These are phyloP conservation scores for Brachionus rubens DNA, from an alignment of 1,140 invertebrate genomes.

Conservation along the genomic window DNA sequence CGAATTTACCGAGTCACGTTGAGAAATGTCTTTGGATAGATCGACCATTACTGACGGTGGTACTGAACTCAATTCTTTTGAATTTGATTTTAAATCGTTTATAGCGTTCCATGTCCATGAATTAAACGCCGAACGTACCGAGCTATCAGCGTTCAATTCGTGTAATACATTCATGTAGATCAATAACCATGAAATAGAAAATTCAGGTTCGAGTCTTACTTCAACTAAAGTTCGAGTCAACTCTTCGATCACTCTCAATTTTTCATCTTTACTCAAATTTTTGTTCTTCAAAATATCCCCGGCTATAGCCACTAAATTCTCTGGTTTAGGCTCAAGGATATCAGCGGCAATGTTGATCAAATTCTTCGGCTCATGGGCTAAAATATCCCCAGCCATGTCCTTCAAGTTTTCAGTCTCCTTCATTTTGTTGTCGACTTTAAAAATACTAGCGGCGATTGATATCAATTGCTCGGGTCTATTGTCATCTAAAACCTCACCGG, in stretches of 20 bases:
- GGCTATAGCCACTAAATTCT: neutral
- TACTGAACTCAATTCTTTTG: slow-evolving; percentile 3
- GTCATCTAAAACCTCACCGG: neutral
- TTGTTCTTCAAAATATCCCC: neutral
- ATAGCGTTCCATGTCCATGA: slow-evolving; percentile 31
- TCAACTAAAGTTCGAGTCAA: slow-evolving; percentile 12
- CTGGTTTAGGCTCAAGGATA: neutral
- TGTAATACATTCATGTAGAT: slow-evolving; percentile 37
- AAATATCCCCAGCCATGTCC: neutral
- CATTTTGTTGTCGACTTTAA: neutral
- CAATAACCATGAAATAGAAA: slow-evolving; percentile 40
- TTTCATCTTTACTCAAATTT: slow-evolving; percentile 10
- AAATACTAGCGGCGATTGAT: neutral
- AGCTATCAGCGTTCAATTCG: slow-evolving; percentile 13
- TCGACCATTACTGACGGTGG: slow-evolving; percentile 12
- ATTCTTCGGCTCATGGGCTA: neutral
- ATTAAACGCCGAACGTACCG: neutral
- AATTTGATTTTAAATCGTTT: neutral
- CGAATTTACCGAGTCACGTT: neutral
- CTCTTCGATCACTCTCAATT: neutral
- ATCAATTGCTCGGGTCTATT: neutral
- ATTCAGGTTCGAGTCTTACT: slow-evolving; percentile 27
- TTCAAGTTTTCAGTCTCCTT: slow-evolving; percentile 2
- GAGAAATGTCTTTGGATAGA: slow-evolving; percentile 7
- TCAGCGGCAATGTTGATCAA: neutral